Percentiles rank a stretch among this genome's conserved stretches.
phyloP scores from a whole-genome alignment of 2,888 invertebrate species.

The Drosophila emarginata region DNA sequence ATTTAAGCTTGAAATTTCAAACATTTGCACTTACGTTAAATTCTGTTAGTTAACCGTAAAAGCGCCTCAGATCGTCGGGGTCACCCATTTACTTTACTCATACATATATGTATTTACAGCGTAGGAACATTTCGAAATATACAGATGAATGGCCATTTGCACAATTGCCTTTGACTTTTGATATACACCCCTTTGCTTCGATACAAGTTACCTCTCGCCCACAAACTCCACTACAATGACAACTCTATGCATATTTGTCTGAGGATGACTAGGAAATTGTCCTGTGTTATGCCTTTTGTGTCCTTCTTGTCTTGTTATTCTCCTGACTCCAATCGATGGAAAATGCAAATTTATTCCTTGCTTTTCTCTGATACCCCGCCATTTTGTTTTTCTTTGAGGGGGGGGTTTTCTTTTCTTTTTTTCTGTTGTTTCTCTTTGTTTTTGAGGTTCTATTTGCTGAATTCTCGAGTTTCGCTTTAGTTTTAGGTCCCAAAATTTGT shows the following conservation, averaged over 20 bases:
- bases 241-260: slow-evolving; percentile 8
- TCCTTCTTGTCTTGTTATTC: slow-evolving; percentile 69
- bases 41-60: neutral
- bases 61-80: neutral
- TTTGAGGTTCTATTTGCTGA: slow-evolving; percentile 54
- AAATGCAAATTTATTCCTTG: slow-evolving; percentile 63
- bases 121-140: slow-evolving; percentile 45
- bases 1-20: too few relatives aligned
- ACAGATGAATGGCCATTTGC: slow-evolving; percentile 54
- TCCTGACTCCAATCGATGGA: slow-evolving; percentile 43
- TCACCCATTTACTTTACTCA: neutral
- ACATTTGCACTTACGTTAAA: neutral
- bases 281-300: slow-evolving; percentile 42
- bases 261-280: slow-evolving; percentile 31
- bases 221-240: slow-evolving; percentile 23
- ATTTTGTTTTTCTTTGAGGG: slow-evolving; percentile 26
- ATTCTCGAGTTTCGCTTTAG: slow-evolving; percentile 57
- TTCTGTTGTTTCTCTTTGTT: slow-evolving; percentile 21
- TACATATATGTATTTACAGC: neutral
- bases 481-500: slow-evolving; percentile 25
- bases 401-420: neutral
- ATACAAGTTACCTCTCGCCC: neutral
- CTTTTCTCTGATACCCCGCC: slow-evolving; percentile 28
- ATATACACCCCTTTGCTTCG: neutral
- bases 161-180: slow-evolving; percentile 43